Percentiles rank a stretch among this genome's conserved stretches.
Conservation (phyloP, 2,113 vertebrate species). For the Macaca nemestrina region DNA sequence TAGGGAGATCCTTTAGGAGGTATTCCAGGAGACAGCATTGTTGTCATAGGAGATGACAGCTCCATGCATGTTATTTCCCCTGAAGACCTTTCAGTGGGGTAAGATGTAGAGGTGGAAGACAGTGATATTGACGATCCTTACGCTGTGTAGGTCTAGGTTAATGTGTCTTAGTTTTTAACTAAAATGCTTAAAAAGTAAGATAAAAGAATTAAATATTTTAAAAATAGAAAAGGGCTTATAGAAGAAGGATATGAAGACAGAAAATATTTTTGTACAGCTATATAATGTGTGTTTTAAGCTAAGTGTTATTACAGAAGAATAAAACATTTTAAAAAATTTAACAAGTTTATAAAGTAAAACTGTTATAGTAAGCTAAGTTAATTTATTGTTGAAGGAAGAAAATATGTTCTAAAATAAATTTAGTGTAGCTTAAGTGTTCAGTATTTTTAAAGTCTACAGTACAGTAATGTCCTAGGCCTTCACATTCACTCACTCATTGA, state of each 20-base stretch:
- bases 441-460: not conserved
- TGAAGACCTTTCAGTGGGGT: not conserved
- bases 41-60: not conserved
- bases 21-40: not conserved
- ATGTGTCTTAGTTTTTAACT: not conserved
- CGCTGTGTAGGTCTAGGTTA: not conserved
- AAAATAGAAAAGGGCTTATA: not conserved
- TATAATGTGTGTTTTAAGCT: not conserved
- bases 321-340: not conserved
- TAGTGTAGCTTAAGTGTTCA: not conserved
- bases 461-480: not conserved
- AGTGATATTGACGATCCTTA: not conserved
- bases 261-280: not conserved
- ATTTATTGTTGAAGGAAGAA: not conserved
- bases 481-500: not conserved
- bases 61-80: not conserved
- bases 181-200: not conserved
- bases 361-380: not conserved
- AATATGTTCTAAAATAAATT: not conserved
- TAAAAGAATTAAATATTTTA: not conserved
- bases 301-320: not conserved
- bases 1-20: not conserved
- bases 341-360: not conserved
- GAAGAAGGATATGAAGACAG: not conserved
- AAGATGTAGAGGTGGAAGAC: not conserved